Percentiles rank a stretch among this genome's conserved stretches.
Evolutionary conservation across 2,888 invertebrate species (phyloP).

Genomic region (Leptothorax acervorum): DNA sequence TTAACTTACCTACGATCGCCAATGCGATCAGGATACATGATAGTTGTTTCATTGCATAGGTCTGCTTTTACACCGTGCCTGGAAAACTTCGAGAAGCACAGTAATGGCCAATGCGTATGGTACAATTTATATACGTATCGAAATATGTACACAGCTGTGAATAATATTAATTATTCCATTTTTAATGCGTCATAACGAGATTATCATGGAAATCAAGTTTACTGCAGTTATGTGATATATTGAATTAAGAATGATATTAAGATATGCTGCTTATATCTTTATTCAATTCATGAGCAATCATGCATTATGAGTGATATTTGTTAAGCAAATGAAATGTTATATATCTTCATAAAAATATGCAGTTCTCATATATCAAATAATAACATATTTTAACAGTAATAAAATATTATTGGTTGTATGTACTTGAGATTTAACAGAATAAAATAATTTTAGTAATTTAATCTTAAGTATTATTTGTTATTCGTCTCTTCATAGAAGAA

Average conservation of each 20-base stretch:
- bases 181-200: neutral
- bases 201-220: neutral
- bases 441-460: neutral
- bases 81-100: neutral
- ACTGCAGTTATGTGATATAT: neutral
- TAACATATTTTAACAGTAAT: neutral
- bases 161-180: conserved; percentile 9
- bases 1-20: conserved; percentile 5
- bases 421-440: too few relatives aligned
- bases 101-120: neutral
- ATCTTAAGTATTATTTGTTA: neutral
- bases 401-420: neutral
- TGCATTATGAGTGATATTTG: neutral
- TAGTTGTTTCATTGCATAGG: neutral
- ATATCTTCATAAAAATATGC: neutral
- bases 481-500: neutral
- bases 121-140: conserved; percentile 23
- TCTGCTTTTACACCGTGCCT: neutral
- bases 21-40: conserved; percentile 16
- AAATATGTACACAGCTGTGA: conserved; percentile 33
- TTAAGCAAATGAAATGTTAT: neutral
- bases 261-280: neutral
- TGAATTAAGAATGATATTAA: neutral
- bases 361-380: neutral
- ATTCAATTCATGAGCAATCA: neutral